These are phyloP conservation scores for Drosophila kanapiae DNA, from an alignment of 1,140 invertebrate genomes.

Conservation along the genomic window DNA sequence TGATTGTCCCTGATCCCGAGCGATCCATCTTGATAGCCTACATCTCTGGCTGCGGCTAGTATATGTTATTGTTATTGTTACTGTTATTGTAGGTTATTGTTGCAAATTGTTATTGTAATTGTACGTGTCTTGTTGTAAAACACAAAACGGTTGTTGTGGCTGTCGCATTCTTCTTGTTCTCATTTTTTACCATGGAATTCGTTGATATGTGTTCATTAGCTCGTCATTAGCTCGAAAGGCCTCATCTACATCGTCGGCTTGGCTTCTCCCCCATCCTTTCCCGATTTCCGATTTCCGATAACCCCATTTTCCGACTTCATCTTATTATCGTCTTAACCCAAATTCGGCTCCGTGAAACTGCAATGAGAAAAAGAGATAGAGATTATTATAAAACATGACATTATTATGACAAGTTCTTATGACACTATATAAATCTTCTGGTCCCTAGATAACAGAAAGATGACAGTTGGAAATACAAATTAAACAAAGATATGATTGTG, in stretches of 20 bases:
- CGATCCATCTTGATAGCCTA: conserved; percentile 17
- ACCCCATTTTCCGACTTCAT: conserved; percentile 25
- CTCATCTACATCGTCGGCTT: conserved; percentile 46
- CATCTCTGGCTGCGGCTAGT: conserved; percentile 42
- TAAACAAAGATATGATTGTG: conserved; percentile 6
- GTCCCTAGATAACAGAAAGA: not conserved
- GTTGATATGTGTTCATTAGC: conserved; percentile 78
- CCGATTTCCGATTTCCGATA: conserved; percentile 6
- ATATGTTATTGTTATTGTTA: conserved; percentile 35
- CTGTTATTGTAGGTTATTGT: conserved; percentile 21
- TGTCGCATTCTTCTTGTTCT: conserved; percentile 1
- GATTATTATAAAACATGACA: not conserved
- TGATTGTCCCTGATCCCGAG: conserved; percentile 15
- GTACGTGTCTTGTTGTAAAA: conserved; percentile 34
- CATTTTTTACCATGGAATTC: conserved; percentile 56
- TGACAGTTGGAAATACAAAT: not conserved
- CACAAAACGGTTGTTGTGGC: conserved; percentile 29
- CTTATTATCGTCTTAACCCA: conserved; percentile 32
- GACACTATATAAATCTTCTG: conserved; percentile 3
- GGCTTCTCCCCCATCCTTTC: not conserved
- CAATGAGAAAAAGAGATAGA: conserved; percentile 1
- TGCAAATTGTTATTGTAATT: conserved; percentile 25
- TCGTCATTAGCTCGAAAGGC: conserved; percentile 63
- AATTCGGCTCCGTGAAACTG: conserved; percentile 64
- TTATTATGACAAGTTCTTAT: conserved; percentile 9